Evolutionary conservation across 2,113 vertebrate species (phyloP).

Genomic region (Hassar affinis): DNA sequence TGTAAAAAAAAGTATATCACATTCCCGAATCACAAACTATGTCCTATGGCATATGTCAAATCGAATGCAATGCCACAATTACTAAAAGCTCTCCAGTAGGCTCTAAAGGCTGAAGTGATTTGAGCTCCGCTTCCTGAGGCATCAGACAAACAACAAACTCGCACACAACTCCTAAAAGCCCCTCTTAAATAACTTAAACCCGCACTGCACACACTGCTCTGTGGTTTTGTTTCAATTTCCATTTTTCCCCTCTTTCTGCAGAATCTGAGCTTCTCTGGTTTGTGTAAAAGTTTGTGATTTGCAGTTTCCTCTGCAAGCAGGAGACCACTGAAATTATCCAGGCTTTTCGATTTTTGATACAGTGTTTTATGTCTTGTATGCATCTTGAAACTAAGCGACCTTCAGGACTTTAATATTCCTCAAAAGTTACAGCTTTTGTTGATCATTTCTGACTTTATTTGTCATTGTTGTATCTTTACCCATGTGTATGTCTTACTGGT

Average conservation of each 20-base stretch:
- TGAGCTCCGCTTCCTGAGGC: background rate
- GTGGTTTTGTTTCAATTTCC: background rate
- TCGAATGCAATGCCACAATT: background rate
- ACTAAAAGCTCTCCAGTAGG: background rate
- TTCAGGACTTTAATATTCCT: background rate
- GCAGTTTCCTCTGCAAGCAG: background rate
- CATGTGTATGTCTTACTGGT: too few relatives aligned
- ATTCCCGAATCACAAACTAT: background rate
- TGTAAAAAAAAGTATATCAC: background rate
- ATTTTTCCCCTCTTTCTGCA: slow-evolving; percentile 4
- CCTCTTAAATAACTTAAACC: background rate
- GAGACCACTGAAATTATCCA: slow-evolving; percentile 12
- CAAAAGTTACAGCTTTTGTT: too few relatives aligned
- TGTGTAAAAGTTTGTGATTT: slow-evolving; percentile 1
- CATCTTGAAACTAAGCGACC: background rate
- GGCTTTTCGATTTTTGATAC: background rate
- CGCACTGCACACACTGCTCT: background rate
- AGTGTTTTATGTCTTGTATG: background rate
- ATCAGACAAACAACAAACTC: slow-evolving; percentile 8
- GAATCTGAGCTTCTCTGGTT: slow-evolving; percentile 11
- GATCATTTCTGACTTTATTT: too few relatives aligned
- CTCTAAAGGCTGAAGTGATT: background rate
- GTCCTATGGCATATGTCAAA: background rate
- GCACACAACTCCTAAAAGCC: slow-evolving; percentile 11
- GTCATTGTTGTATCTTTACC: background rate